phyloP scores from a whole-genome alignment of 2,888 invertebrate genomes.

The Tiphia femorata region DNA sequence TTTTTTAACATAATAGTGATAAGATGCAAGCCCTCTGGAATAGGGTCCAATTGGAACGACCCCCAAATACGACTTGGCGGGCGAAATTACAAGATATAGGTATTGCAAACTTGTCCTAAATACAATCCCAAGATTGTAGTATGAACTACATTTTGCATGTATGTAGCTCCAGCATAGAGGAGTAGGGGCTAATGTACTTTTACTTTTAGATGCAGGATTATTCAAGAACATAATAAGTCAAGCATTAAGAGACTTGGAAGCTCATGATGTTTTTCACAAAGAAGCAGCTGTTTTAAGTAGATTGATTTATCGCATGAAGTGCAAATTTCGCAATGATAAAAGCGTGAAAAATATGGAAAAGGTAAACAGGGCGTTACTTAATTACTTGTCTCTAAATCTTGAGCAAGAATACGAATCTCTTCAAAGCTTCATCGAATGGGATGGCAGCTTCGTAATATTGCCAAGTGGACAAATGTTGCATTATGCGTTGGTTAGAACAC shows the following conservation, averaged over 20 bases:
- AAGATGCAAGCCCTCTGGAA: slow-evolving; percentile 61
- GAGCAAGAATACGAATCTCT: slow-evolving; percentile 66
- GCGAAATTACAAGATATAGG: no score
- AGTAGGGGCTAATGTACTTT: neutral
- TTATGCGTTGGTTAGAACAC: slow-evolving; percentile 71
- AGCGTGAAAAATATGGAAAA: slow-evolving; percentile 73
- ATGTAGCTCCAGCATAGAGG: neutral
- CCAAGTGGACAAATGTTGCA: slow-evolving; percentile 75
- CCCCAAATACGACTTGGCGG: slow-evolving; percentile 52
- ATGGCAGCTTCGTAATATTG: slow-evolving; percentile 61
- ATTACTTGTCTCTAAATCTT: slow-evolving; percentile 70
- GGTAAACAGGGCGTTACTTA: slow-evolving; percentile 71
- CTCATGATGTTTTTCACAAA: slow-evolving; percentile 70
- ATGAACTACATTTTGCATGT: no score
- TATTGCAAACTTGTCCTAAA: no score
- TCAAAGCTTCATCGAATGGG: slow-evolving; percentile 42
- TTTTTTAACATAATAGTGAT: no score
- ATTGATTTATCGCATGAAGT: slow-evolving; percentile 73
- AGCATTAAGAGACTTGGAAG: slow-evolving; percentile 46
- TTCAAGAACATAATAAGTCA: slow-evolving; percentile 28
- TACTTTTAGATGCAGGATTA: neutral
- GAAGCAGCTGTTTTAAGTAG: slow-evolving; percentile 73
- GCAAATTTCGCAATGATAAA: slow-evolving; percentile 74
- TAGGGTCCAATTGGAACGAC: slow-evolving; percentile 50
- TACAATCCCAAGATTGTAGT: neutral